These are phyloP conservation scores for Leptogaster cylindrica DNA, from an alignment of 2,888 invertebrate species.

Conservation along the genomic window DNA sequence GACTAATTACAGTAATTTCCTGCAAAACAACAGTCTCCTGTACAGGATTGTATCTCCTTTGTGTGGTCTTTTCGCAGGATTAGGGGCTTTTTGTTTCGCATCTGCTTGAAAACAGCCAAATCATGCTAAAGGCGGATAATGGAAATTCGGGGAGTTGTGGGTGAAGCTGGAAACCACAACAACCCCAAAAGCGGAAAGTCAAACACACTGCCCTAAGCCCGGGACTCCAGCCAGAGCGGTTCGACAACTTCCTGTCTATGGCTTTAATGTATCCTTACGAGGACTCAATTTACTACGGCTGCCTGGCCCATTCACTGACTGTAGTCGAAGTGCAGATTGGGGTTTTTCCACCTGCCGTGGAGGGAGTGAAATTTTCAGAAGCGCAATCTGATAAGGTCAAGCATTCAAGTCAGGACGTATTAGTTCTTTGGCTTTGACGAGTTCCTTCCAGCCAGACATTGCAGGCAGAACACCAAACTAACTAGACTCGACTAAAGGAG, in stretches of 20 bases:
- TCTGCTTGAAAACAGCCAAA: conserved; percentile 15
- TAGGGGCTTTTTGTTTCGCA: conserved; percentile 1
- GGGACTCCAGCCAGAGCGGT: conserved; percentile 38
- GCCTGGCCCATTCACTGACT: background rate
- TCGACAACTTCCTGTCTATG: conserved; percentile 41
- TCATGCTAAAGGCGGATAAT: conserved; percentile 11
- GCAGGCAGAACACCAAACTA: too few species aligned
- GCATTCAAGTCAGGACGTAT: conserved; percentile 3
- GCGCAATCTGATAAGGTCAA: conserved; percentile 37
- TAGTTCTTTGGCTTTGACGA: background rate
- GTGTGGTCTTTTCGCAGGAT: background rate
- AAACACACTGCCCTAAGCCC: background rate
- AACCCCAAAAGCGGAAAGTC: conserved; percentile 5
- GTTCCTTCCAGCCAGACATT: background rate
- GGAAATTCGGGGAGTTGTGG: conserved; percentile 19
- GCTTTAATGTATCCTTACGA: conserved; percentile 37
- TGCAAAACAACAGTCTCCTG: conserved; percentile 13
- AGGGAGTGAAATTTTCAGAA: conserved; percentile 23
- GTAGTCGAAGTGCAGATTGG: background rate
- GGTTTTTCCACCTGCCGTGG: conserved; percentile 29
- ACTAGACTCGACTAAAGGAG: background rate
- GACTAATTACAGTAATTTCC: conserved; percentile 37
- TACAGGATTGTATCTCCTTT: conserved; percentile 20
- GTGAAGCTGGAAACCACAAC: conserved; percentile 9
- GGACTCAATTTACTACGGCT: conserved; percentile 16